These are phyloP conservation scores for Mizuhopecten yessoensis DNA, from an alignment of 1,140 invertebrate genomes.

Conservation along the genomic window DNA sequence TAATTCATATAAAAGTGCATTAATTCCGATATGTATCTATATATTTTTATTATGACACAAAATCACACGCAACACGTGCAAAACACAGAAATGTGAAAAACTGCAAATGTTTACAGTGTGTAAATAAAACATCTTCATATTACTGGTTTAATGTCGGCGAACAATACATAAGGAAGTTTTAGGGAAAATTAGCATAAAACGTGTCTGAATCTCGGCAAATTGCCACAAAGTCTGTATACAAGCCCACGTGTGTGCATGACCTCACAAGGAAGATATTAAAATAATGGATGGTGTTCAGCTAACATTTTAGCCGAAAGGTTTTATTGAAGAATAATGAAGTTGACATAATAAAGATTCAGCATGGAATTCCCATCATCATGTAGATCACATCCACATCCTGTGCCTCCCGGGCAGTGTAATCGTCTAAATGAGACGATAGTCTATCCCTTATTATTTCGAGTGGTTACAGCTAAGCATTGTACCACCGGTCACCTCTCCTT, in stretches of 20 bases:
- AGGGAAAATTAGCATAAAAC: slow-evolving; percentile 21
- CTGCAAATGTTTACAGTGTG: neutral
- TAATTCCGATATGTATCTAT: too few species aligned
- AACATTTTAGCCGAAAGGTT: neutral
- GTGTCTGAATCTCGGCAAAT: slow-evolving; percentile 37
- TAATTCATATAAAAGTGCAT: too few species aligned
- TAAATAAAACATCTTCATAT: slow-evolving; percentile 33
- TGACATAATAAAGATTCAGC: too few species aligned
- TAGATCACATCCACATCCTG: too few species aligned
- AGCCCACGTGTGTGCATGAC: neutral
- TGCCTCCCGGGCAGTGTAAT: too few species aligned
- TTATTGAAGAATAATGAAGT: too few species aligned
- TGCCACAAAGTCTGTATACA: neutral
- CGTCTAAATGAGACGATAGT: too few species aligned
- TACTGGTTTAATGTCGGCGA: neutral
- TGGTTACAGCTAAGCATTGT: too few species aligned
- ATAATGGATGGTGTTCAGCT: slow-evolving; percentile 19
- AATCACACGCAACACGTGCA: neutral
- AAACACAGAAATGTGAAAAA: neutral
- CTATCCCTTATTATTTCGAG: too few species aligned
- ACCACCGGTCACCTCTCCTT: too few species aligned
- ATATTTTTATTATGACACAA: too few species aligned
- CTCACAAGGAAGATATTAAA: neutral
- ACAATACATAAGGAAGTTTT: slow-evolving; percentile 34
- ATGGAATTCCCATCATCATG: too few species aligned